These are phyloP conservation scores for Hypothenemus hampei DNA, from an alignment of 1,140 invertebrate genomes.

Conservation along the genomic window DNA sequence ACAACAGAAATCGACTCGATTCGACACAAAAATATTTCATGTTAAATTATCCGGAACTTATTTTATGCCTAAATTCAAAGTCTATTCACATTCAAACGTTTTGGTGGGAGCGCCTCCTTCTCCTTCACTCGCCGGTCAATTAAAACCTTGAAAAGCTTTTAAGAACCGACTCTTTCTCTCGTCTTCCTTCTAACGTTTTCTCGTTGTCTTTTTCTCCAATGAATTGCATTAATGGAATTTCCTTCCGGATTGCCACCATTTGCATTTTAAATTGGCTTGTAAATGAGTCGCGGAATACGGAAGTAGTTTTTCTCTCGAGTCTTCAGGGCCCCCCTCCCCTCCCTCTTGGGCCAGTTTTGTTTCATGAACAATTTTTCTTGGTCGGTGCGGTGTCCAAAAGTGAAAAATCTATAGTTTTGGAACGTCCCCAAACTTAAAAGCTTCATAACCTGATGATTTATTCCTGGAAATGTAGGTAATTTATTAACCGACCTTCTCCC, in stretches of 20 bases:
- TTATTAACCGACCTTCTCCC: no score
- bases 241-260: slow-evolving; percentile 11
- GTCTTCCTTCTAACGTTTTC: no score
- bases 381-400: no score
- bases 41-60: slow-evolving; percentile 5
- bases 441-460: no score
- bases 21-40: neutral
- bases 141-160: slow-evolving; percentile 19
- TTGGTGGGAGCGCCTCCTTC: no score
- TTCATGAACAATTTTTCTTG: no score
- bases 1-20: neutral
- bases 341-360: no score
- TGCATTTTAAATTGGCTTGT: slow-evolving; percentile 21
- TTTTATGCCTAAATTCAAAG: neutral
- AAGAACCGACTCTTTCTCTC: slow-evolving; percentile 16
- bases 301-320: slow-evolving; percentile 12
- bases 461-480: no score
- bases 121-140: slow-evolving; percentile 9
- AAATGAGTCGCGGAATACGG: slow-evolving; percentile 16
- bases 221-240: slow-evolving; percentile 22
- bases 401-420: no score
- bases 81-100: slow-evolving; percentile 12
- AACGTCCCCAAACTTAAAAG: no score
- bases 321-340: no score
- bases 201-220: no score